Evolutionary conservation across 2,113 vertebrate species (phyloP), one percentile per base, ranked within the genome.

Genomic region (Poicephalus gulielmi): DNA sequence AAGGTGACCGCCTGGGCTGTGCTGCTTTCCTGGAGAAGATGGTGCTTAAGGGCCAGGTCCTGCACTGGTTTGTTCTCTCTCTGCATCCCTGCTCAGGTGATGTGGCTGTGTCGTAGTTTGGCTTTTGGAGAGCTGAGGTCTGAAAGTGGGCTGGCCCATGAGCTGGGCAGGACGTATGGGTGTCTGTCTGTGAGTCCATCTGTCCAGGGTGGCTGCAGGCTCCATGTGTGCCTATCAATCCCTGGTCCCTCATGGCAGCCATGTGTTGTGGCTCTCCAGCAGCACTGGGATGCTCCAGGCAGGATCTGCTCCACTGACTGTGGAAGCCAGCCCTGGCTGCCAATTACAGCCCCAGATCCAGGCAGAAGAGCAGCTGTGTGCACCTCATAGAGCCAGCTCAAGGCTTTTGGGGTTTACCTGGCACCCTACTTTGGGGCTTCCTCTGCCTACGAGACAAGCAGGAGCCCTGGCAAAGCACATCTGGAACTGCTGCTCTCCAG

Each of bases 201-300:
- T 7, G 5, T 46, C 82, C 47, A 31, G 44, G 87, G 44, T 3
- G 16, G 43, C 37, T 74, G 66, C 25, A n/a, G 57, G 19, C 52
- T 82, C 83, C 13, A 0, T 0, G 1, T 14, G 7, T 0, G 1
- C 33, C 49, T 19, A 7, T 33, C n/a, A 16, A 7, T n/a, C 12
- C 35, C 39, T 14, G 6, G 1, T 30, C 31, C 43, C 13, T 28
- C 2, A 31, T 5, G 25, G 41, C 33, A 30, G 22, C 6, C 0
- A 0, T 52, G 70, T 41, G 37, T 8, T 53, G 46, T 27, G 73
- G 33, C 24, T 49, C 76, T 43, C 3, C 0, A 2, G 43, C 53
- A 89, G 59, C 1, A 3, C 64, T 35, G 69, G 77, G 60, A 27
- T 35, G 53, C 66, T 91, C 64, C 31, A 23, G 59, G 14, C 16